Percentiles rank a stretch among this genome's conserved stretches.
These are phyloP conservation scores for Athalia circularis DNA, from an alignment of 2,888 invertebrate genomes.

Conservation along the genomic window DNA sequence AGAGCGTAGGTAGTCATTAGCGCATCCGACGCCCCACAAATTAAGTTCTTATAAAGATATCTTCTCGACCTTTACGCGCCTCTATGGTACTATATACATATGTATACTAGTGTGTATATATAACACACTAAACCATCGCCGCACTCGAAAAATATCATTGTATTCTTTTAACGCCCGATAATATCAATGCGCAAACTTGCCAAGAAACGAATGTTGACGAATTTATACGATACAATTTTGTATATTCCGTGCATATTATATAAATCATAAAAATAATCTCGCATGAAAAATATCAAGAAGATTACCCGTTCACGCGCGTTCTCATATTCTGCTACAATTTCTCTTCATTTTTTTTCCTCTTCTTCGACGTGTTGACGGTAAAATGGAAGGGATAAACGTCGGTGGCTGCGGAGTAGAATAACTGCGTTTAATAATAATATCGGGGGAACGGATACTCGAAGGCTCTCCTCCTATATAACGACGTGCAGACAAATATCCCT, in stretches of 20 bases:
- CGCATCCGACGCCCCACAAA: conserved; percentile 62
- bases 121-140: neutral
- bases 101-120: neutral
- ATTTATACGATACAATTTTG: too few species aligned
- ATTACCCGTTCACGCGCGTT: neutral
- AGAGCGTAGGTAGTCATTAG: conserved; percentile 64
- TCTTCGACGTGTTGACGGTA: neutral
- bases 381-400: too few species aligned
- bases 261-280: neutral
- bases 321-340: too few species aligned
- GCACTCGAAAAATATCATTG: neutral
- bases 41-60: conserved; percentile 69
- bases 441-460: neutral
- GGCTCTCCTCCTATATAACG: conserved; percentile 1
- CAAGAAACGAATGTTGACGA: neutral
- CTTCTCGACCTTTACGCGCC: conserved; percentile 60
- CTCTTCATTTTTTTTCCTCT: too few species aligned
- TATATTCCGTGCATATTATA: too few species aligned
- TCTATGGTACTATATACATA: conserved; percentile 31
- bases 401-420: too few species aligned
- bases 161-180: neutral
- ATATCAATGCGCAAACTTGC: neutral
- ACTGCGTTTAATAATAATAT: too few species aligned
- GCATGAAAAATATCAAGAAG: neutral
- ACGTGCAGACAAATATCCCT: conserved; percentile 40